Percentiles rank a stretch among this genome's conserved stretches.
Conservation (phyloP, 1,140 invertebrate genomes). For the Hyles euphorbiae region DNA sequence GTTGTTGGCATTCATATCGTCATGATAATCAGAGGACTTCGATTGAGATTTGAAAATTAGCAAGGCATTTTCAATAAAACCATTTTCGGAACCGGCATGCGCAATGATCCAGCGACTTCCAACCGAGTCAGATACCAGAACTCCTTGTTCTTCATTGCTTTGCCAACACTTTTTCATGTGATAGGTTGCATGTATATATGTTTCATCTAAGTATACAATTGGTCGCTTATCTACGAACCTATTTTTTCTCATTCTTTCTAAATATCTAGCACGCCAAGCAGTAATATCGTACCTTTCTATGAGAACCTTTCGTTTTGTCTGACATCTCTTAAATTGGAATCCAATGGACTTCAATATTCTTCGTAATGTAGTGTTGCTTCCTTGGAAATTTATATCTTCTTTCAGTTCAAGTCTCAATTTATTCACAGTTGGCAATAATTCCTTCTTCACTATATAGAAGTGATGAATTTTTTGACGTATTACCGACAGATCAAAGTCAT, state of each 20-base stretch:
- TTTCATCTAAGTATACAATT: constrained; percentile 24
- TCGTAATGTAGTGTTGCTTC: constrained; percentile 9
- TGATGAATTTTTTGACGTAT: too few species aligned
- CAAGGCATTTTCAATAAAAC: constrained; percentile 16
- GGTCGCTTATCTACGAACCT: constrained; percentile 17
- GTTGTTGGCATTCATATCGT: too few species aligned
- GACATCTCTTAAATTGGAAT: constrained; percentile 34
- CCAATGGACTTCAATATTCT: constrained; percentile 50
- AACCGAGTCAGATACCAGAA: constrained; percentile 11
- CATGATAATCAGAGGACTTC: too few species aligned
- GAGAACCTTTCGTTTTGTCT: constrained; percentile 23
- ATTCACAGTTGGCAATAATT: neutral
- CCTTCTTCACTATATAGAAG: too few species aligned
- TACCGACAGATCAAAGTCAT: too few species aligned
- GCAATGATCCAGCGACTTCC: constrained; percentile 13
- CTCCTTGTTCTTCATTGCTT: constrained; percentile 18
- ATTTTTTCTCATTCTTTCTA: constrained; percentile 19
- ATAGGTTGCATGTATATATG: constrained; percentile 25
- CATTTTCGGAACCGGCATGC: constrained; percentile 9
- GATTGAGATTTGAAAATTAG: constrained; percentile 16
- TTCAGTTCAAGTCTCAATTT: constrained; percentile 7
- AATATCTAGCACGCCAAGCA: constrained; percentile 20
- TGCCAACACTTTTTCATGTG: constrained; percentile 20
- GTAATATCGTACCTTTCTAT: constrained; percentile 21
- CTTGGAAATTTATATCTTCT: constrained; percentile 7